phyloP scores from a whole-genome alignment of 1,140 invertebrate species.

The Limonius californicus region DNA sequence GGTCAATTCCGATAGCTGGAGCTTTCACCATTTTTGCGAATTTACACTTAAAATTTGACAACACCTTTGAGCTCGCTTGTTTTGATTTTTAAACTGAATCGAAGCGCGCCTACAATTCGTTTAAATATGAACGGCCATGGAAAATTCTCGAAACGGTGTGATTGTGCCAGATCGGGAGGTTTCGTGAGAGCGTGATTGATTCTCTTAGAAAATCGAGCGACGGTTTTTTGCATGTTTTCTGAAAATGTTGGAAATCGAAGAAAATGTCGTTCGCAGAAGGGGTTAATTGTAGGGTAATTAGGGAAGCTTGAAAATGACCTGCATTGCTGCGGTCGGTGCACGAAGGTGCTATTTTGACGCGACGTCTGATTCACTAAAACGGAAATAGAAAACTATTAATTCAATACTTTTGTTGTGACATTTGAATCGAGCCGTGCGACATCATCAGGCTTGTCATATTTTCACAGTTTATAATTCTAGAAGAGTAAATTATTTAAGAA shows the following conservation, averaged over 20 bases:
- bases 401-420: too few species aligned
- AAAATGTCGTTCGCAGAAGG: too few species aligned
- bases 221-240: too few species aligned
- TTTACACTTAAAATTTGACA: not conserved
- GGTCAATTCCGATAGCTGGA: constrained; percentile 77
- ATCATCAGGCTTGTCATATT: too few species aligned
- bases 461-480: too few species aligned
- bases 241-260: too few species aligned
- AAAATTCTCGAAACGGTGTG: not conserved
- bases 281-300: too few species aligned
- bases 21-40: constrained; percentile 62
- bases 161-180: not conserved
- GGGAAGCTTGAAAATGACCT: too few species aligned
- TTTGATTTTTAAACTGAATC: not conserved
- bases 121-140: not conserved
- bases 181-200: not conserved
- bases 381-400: not conserved
- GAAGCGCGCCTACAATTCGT: constrained; percentile 5
- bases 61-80: not conserved
- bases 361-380: not conserved
- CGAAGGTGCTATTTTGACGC: not conserved
- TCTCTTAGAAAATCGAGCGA: not conserved
- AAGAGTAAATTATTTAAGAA: too few species aligned
- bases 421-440: too few species aligned
- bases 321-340: too few species aligned